Conservation (phyloP, 1,140 invertebrate species). For the Alviniconcha marisindica region DNA sequence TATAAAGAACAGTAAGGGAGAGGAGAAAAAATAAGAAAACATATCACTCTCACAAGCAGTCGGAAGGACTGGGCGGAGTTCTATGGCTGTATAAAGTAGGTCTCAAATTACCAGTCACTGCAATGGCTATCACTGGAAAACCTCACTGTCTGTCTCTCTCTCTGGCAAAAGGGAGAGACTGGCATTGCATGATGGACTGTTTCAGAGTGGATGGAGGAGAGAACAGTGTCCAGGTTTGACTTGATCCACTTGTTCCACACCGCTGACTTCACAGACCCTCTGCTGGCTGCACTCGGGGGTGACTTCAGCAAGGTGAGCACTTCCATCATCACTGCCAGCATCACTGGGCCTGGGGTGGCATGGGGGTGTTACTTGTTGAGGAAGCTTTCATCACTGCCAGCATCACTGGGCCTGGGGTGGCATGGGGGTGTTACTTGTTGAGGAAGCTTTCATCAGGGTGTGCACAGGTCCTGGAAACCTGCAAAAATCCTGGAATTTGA, state of each 20-base stretch:
- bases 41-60: no score
- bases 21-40: no score
- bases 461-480: no score
- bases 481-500: no score
- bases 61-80: no score
- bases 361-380: not conserved
- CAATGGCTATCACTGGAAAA: no score
- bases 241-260: constrained; percentile 68
- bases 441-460: not conserved
- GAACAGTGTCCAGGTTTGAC: constrained; percentile 45
- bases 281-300: constrained; percentile 64
- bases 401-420: not conserved
- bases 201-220: constrained; percentile 57
- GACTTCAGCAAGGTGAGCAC: constrained; percentile 65
- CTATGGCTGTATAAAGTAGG: no score
- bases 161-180: no score
- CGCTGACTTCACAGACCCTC: constrained; percentile 59
- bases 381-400: not conserved
- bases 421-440: not conserved
- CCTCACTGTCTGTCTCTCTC: no score
- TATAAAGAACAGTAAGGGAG: no score
- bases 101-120: no score
- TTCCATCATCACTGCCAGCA: not conserved
- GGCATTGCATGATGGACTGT: no score
- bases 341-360: not conserved